These are phyloP conservation scores for Philereme vetulata DNA, from an alignment of 2,888 invertebrate species.

Conservation along the genomic window DNA sequence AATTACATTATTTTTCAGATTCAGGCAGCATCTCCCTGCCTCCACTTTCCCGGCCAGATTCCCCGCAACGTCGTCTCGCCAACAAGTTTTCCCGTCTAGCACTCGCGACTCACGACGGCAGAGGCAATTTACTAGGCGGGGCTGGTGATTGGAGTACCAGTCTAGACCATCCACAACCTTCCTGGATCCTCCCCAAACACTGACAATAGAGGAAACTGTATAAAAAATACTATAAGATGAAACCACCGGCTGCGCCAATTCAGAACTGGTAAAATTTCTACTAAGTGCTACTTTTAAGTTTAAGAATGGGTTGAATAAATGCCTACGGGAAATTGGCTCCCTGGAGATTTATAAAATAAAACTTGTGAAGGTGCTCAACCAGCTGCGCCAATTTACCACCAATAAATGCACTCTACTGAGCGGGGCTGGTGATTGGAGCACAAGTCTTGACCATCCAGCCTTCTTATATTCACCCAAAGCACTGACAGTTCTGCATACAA, in stretches of 20 bases:
- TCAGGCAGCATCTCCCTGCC: slow-evolving; percentile 77
- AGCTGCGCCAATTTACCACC: no score
- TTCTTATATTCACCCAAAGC: no score
- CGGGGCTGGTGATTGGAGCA: no score
- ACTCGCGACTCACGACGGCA: slow-evolving; percentile 94
- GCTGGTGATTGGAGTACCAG: slow-evolving; percentile 88
- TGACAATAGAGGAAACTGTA: slow-evolving; percentile 35
- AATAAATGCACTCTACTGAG: no score
- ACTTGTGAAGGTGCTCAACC: no score
- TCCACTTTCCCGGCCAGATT: slow-evolving; percentile 75
- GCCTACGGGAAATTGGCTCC: no score
- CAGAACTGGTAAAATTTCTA: no score
- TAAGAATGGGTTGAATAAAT: not conserved
- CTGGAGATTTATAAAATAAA: no score
- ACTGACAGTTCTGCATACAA: no score
- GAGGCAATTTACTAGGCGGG: slow-evolving; percentile 93
- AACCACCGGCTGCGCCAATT: slow-evolving; percentile 16
- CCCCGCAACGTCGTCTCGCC: slow-evolving; percentile 87
- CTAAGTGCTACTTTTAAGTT: not conserved
- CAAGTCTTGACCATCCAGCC: no score
- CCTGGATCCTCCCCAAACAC: slow-evolving; percentile 75
- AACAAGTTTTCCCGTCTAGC: slow-evolving; percentile 94
- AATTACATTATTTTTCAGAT: slow-evolving; percentile 50
- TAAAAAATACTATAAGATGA: not conserved
- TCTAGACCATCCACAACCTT: slow-evolving; percentile 62